Evolutionary conservation across 2,888 invertebrate species (phyloP).

Genomic region (Epsilonema sp.): DNA sequence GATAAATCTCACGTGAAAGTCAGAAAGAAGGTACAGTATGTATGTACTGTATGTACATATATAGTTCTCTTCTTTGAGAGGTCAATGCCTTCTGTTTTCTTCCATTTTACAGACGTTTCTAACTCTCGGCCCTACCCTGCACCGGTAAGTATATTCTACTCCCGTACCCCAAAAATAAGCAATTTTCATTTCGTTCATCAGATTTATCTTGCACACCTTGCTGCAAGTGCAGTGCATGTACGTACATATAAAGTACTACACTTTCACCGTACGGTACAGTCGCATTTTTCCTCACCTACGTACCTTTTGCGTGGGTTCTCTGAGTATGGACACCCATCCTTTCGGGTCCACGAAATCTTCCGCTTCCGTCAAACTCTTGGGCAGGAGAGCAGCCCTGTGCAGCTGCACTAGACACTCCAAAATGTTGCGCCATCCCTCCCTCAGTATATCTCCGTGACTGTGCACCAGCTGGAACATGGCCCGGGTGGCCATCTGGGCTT

Average conservation of each 20-base stretch:
- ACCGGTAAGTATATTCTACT: too few relatives aligned
- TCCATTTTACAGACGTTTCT: too few relatives aligned
- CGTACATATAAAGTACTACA: background rate
- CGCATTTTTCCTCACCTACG: too few relatives aligned
- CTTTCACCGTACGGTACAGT: too few relatives aligned
- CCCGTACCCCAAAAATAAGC: too few relatives aligned
- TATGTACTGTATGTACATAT: too few relatives aligned
- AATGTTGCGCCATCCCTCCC: constrained; percentile 67
- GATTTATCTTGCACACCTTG: background rate
- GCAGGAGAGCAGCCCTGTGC: constrained; percentile 37
- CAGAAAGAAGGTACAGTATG: too few relatives aligned
- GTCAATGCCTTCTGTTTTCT: too few relatives aligned
- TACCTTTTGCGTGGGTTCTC: constrained; percentile 41
- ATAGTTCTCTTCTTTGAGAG: too few relatives aligned
- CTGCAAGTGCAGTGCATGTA: background rate
- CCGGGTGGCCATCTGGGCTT: constrained; percentile 63
- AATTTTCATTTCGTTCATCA: too few relatives aligned
- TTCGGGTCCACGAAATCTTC: constrained; percentile 78
- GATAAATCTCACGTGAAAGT: too few relatives aligned
- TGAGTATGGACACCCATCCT: constrained; percentile 59
- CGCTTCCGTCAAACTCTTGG: constrained; percentile 36
- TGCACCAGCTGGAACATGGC: constrained; percentile 65
- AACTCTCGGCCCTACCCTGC: too few relatives aligned
- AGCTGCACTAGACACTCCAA: constrained; percentile 69
- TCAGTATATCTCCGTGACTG: constrained; percentile 68